Base-by-base conservation (phyloP, 2,888 invertebrate species). In the Melanotus villosus region DNA sequence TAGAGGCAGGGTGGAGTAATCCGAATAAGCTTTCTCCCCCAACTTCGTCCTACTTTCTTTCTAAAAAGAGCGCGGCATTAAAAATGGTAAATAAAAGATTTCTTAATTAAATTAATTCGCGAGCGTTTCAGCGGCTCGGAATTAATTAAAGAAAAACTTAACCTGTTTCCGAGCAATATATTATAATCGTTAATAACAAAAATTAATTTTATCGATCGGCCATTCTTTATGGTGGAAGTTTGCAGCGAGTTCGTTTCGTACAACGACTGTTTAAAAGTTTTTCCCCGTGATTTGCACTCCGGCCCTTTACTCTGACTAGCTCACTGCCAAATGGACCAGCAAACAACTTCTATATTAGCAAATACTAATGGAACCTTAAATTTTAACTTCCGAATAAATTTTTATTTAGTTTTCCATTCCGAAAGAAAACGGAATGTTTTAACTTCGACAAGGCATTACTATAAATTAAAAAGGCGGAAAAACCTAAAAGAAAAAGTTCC, bases 101-200 rank as follows among this genome's bases (percentile, higher is more conserved):
- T 79, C 80, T 82, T 82, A 82, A 82, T 82, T 82, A 81, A 82
- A 82, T 82, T 81, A 82, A 82, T 81, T 78, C 76, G 77, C 73
- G 79, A 78, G 80, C 79, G 80, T 78, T 79, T 75, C 73, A 75
- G 58, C 32, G 41, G 72, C 73, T 75, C 75, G 73, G 76, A 80
- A 82, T 81, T 82, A 81, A 82, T 82, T 81, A 82, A 81, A 82
- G 81, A 82, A 81, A 82, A 82, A 81, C 80, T 78, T 76, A 77
- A 78, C 79, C 80, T 77, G 76, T 80, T 81, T 77, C 77, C 77
- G 72, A 76, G 80, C 80, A 80, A 82, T 83, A 83, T 82, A 83
- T 83, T 82, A 83, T 82, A 83, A 83, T 82, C 83, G 82, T 82
- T 82, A 83, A 83, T 83, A 82, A 82, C 82, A 82, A 81, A 82